These are phyloP conservation scores for Pocillopora verrucosa DNA, from an alignment of 64 coral and sea anemone species.

Conservation along the genomic window DNA sequence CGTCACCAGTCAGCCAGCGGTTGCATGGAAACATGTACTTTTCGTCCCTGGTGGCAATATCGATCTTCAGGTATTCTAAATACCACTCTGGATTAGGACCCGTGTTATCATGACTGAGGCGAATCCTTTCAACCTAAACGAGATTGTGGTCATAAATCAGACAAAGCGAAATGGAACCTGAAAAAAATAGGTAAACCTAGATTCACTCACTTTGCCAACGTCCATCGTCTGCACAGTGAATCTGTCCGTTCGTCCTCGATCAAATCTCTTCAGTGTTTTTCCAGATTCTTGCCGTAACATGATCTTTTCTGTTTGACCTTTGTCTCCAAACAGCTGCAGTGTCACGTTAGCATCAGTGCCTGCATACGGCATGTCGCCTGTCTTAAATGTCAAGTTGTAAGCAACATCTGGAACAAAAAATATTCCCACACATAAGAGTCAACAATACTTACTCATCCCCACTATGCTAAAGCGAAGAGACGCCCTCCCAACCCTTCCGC, in stretches of 20 bases:
- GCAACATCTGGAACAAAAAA: conserved; percentile 57
- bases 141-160: neutral
- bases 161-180: neutral
- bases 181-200: neutral
- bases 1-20: conserved; percentile 72
- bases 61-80: conserved; percentile 74
- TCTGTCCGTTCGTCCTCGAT: conserved; percentile 70
- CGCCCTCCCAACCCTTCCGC: too few relatives aligned
- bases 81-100: conserved; percentile 84
- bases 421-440: too few relatives aligned
- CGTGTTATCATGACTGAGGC: conserved; percentile 81
- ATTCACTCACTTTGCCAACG: conserved; percentile 68
- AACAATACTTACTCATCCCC: too few relatives aligned
- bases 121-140: conserved; percentile 64
- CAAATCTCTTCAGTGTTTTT: conserved; percentile 75
- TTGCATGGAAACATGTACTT: conserved; percentile 84
- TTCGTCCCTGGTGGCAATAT: conserved; percentile 51
- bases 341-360: conserved; percentile 89
- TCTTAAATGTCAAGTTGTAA: conserved; percentile 82
- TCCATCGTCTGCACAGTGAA: conserved; percentile 93
- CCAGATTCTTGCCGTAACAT: conserved; percentile 77
- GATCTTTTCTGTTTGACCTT: conserved; percentile 87
- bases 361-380: conserved; percentile 79
- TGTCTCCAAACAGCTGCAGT: conserved; percentile 83
- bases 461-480: too few relatives aligned